Evolutionary conservation across 2,113 vertebrate species (phyloP).

Genomic region (Ptilonorhynchus violaceus): DNA sequence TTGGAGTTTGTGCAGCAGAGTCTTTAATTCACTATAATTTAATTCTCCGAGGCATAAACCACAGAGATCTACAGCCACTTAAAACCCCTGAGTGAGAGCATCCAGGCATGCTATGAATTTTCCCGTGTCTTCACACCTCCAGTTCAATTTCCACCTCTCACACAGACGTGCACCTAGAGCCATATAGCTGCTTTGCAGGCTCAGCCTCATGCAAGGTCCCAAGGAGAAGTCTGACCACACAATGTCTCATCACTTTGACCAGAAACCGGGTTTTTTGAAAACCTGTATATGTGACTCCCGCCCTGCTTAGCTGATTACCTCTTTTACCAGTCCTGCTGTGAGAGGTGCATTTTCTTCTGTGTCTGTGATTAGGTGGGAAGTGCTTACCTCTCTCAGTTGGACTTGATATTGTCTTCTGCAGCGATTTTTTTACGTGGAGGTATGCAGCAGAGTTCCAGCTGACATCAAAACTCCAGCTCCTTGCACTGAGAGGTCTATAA

Average conservation of each 20-base stretch:
- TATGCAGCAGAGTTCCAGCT: not conserved
- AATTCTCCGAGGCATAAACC: not conserved
- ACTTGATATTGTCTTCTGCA: not conserved
- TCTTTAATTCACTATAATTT: constrained; percentile 56
- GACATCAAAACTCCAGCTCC: constrained; percentile 1
- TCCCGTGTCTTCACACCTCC: not conserved
- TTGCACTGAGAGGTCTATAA: not conserved
- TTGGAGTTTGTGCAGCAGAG: constrained; percentile 10
- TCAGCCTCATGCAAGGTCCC: not conserved
- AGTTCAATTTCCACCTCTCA: not conserved
- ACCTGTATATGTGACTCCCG: not conserved
- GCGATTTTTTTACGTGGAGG: not conserved
- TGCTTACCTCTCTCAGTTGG: not conserved
- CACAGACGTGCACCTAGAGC: not conserved
- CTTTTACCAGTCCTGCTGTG: not conserved
- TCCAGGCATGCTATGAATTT: constrained; percentile 36
- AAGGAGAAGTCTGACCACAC: not conserved
- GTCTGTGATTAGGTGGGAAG: not conserved
- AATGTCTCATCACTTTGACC: not conserved
- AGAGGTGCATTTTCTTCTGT: not conserved
- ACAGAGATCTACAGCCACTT: constrained; percentile 52
- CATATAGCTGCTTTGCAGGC: not conserved
- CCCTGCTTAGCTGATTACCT: not conserved
- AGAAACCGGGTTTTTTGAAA: not conserved
- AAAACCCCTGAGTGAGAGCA: constrained; percentile 37